Evolutionary conservation across 2,797 vertebrate genomes (phyloP).

Genomic region (Heteromormyrus szaboi): DNA sequence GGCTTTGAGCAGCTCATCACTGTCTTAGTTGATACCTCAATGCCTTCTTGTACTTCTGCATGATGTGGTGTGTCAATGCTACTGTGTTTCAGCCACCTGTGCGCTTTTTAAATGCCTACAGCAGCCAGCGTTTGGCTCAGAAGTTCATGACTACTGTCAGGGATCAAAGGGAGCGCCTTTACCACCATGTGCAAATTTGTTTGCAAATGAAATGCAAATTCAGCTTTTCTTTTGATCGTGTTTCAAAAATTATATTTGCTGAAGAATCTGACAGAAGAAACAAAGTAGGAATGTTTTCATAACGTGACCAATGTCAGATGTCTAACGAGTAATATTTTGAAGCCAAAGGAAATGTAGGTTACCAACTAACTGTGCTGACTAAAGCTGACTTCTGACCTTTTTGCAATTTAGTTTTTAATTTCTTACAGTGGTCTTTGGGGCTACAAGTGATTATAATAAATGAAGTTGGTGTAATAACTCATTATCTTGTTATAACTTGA

Average conservation of each 20-base stretch:
- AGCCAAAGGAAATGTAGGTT: slow-evolving; percentile 44
- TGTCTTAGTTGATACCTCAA: slow-evolving; percentile 62
- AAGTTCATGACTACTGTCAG: slow-evolving; percentile 56
- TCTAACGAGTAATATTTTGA: slow-evolving; percentile 38
- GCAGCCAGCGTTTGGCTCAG: slow-evolving; percentile 50
- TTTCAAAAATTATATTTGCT: slow-evolving; percentile 50
- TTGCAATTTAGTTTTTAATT: slow-evolving; percentile 50
- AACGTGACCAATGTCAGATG: slow-evolving; percentile 46
- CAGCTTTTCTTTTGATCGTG: slow-evolving; percentile 25
- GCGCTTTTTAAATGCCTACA: slow-evolving; percentile 65
- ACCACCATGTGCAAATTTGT: slow-evolving; percentile 44
- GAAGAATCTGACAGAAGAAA: slow-evolving; percentile 47
- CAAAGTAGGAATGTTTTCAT: slow-evolving; percentile 41
- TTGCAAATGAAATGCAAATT: slow-evolving; percentile 18
- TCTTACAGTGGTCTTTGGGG: slow-evolving; percentile 45
- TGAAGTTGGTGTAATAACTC: slow-evolving; percentile 58
- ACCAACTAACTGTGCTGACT: slow-evolving; percentile 43
- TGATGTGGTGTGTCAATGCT: slow-evolving; percentile 70
- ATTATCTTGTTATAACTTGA: slow-evolving; percentile 58
- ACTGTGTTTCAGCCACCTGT: slow-evolving; percentile 72
- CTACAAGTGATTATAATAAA: slow-evolving; percentile 36
- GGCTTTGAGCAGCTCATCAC: slow-evolving; percentile 55
- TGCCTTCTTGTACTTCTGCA: slow-evolving; percentile 68
- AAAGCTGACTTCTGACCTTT: slow-evolving; percentile 21
- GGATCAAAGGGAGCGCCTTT: slow-evolving; percentile 65